Evolutionary conservation across 2,888 invertebrate genomes (phyloP), one percentile per base, ranked within the genome.

Genomic region (Apamea sordens): DNA sequence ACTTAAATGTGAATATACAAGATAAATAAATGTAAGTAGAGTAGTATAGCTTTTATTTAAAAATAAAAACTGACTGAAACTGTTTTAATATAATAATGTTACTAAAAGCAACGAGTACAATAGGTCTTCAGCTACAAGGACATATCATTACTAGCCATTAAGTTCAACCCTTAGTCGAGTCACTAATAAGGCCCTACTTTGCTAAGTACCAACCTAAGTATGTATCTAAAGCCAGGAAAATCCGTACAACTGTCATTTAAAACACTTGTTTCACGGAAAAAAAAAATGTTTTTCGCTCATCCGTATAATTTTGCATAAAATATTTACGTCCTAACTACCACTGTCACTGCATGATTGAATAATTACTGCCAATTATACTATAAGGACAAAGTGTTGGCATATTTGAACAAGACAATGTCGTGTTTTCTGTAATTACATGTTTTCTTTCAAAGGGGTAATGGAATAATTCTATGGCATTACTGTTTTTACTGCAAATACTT

Each of bases 331-430:
- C 47, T 71, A 88, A 86, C 68, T 63, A 63, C 74, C 61, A 53
- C 65, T 84, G 73, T 77, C 76, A 79, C 28, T 64, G 44, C 11
- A 63, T 69, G 56, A 73, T 77, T 79, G 72, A 28, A 80, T 86
- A 88, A 89, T 89, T 87, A 64, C 67, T 72, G 77, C 32, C 73
- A 88, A 84, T 86, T 73, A 56, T 10, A n/a, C n/a, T n/a, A 80
- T 44, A 18, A 15, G 18, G n/a, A 53, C 36, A 75, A 68, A 74
- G 74, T 70, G 72, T 67, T 75, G 73, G 24, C 72, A 63, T 84
- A 76, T 82, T 47, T 65, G 53, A 77, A 79, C 61, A 76, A 78
- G 72, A 75, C 61, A 80, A 63, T 69, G 24, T 64, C 50, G 28
- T 80, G 24, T 77, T 75, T 77, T 80, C 36, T 79, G n/a, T 79